phyloP scores from a whole-genome alignment of 2,113 vertebrate species.

The Cavia porcellus region DNA sequence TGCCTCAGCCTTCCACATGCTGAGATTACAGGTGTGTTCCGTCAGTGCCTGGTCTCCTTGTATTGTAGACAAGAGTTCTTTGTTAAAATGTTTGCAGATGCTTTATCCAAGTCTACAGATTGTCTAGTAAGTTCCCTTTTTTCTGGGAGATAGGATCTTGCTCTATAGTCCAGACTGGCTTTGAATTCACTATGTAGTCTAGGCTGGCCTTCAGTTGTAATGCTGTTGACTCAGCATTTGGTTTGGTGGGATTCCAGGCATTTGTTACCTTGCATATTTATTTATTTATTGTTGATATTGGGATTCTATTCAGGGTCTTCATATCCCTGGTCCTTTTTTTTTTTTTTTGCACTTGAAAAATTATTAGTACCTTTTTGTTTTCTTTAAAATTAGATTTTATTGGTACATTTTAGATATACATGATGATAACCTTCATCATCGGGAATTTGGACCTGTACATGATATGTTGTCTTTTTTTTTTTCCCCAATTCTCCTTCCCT shows the following conservation, averaged over 20 bases:
- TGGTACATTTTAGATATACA: not conserved
- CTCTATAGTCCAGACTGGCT: not conserved
- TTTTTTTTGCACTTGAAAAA: not conserved
- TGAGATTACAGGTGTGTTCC: not conserved
- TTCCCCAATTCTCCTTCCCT: not conserved
- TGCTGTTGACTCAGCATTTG: not conserved
- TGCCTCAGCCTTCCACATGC: not conserved
- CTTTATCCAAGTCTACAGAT: not conserved
- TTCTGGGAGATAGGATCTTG: not conserved
- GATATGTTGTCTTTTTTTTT: not conserved
- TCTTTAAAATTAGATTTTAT: not conserved
- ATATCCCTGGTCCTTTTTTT: not conserved
- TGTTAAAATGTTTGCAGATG: not conserved
- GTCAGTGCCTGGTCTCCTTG: not conserved
- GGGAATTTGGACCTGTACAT: not conserved
- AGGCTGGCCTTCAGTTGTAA: not conserved
- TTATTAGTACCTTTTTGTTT: not conserved
- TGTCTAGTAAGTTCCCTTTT: not conserved
- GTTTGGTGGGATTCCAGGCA: not conserved
- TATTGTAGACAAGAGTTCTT: slow-evolving; percentile 12
- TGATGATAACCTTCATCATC: not conserved
- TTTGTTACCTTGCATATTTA: not conserved
- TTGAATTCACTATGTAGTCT: not conserved
- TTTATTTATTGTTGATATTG: not conserved
- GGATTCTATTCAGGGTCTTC: not conserved